Base-by-base conservation (phyloP, 1,140 invertebrate species). In the Olivierus martensii region DNA sequence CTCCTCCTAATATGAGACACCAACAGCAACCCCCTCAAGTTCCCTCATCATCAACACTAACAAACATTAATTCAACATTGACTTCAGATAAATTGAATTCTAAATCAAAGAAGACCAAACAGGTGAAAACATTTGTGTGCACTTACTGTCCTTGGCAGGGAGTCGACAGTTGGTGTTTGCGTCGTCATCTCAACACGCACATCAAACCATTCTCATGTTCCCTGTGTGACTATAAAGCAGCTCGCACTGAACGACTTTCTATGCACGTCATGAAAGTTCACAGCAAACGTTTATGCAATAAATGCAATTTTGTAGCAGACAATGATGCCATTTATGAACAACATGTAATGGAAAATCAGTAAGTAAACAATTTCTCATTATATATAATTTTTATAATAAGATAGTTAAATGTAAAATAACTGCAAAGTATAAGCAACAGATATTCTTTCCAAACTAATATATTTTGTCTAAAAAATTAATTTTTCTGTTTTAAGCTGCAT, bases 191-290 rank as follows among this genome's bases (percentile, higher is more conserved):
- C 51, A 91, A 91, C 69, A 91, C 87, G 14, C 88, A 92, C 67
- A 76, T 89, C 62, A 91, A 91, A 67, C 86, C 87, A 15, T 92
- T 86, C 65, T 80, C 83, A 11, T 92, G 88, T 67, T 79, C 80
- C 45, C 72, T 91, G 12, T 92, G 88, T 68, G 87, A 91, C 62
- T 92, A 90, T 69, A 90, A 89, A 73, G 87, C 87, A 41, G 87
- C 87, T 12, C 75, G 87, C 41, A 82, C 85, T n/a, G 87, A 91
- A 67, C 74, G 87, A 49, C 72, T 91, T 4, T 80, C 87, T 22
- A 90, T 86, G 2, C 88, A 92, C 67, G 84, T 90, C 12, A 74
- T 85, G 21, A 90, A 90, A 68, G 86, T 91, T 44, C 87, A 92
- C 70, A 90, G 87, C 65, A 88, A 88, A 66, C 76, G 84, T 57